phyloP scores from a whole-genome alignment of 2,113 vertebrate genomes.

The Spermophilus dauricus region DNA sequence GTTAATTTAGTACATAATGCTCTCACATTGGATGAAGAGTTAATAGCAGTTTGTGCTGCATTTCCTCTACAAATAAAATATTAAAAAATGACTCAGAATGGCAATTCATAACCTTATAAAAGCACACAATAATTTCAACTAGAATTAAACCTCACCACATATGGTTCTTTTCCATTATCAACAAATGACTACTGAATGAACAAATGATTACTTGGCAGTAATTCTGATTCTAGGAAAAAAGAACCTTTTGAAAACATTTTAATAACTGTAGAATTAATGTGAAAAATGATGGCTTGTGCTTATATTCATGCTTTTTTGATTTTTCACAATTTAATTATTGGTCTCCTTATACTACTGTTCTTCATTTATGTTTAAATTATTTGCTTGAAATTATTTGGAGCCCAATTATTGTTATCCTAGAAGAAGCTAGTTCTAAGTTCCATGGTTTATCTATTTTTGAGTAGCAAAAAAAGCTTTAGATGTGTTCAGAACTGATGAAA shows the following conservation, averaged over 20 bases:
- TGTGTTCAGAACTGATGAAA: neutral
- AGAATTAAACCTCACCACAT: constrained; percentile 62
- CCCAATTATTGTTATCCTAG: neutral
- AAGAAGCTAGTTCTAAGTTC: constrained; percentile 21
- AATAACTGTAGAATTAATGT: constrained; percentile 29
- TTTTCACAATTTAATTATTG: constrained; percentile 55
- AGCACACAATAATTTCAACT: constrained; percentile 21
- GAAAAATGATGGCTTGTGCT: neutral
- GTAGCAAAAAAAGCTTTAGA: neutral
- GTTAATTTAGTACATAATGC: neutral
- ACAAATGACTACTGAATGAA: constrained; percentile 57
- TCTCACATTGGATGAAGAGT: neutral
- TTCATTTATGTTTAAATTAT: constrained; percentile 9
- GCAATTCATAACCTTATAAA: constrained; percentile 58
- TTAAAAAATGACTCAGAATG: constrained; percentile 7
- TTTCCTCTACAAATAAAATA: constrained; percentile 32
- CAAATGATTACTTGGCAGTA: constrained; percentile 52
- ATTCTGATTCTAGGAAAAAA: constrained; percentile 5
- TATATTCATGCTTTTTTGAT: neutral
- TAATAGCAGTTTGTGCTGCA: neutral
- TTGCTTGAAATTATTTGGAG: neutral
- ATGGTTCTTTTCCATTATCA: constrained; percentile 19
- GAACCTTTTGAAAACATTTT: constrained; percentile 44
- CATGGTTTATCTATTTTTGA: neutral
- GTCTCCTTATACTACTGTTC: neutral